Percentiles rank a stretch among this genome's conserved stretches.
Evolutionary conservation across 2,888 invertebrate species (phyloP).

Genomic region (Monoplex corrugatus): DNA sequence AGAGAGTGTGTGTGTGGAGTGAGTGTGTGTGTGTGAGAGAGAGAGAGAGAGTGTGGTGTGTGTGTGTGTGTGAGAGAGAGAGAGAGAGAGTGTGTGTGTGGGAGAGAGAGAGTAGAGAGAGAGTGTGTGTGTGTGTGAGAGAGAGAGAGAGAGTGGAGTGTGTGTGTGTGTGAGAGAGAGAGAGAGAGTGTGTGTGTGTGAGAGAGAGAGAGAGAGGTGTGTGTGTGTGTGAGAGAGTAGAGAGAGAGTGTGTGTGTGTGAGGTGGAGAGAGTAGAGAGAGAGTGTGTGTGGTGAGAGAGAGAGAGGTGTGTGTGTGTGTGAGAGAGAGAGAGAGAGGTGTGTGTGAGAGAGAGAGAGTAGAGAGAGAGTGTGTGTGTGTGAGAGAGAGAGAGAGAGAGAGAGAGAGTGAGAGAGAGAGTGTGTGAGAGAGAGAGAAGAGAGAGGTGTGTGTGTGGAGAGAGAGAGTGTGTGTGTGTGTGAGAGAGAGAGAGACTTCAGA

Average conservation of each 20-base stretch:
- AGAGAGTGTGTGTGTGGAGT: background rate
- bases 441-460: background rate
- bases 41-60: too few relatives aligned
- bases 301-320: background rate
- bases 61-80: too few relatives aligned
- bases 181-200: background rate
- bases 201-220: background rate
- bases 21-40: too few relatives aligned
- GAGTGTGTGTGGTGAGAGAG: background rate
- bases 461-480: background rate
- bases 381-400: background rate
- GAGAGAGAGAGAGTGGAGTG: background rate
- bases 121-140: too few relatives aligned
- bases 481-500: background rate
- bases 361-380: slow-evolving; percentile 13
- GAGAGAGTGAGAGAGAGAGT: background rate
- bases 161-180: background rate
- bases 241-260: background rate
- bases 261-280: background rate
- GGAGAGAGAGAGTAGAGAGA: too few relatives aligned
- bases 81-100: too few relatives aligned
- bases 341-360: too few relatives aligned
- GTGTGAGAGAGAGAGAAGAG: background rate
- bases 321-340: slow-evolving; percentile 2
- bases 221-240: too few relatives aligned